Conservation (phyloP, 2,113 vertebrate species). For the Sminthopsis crassicaudata region DNA sequence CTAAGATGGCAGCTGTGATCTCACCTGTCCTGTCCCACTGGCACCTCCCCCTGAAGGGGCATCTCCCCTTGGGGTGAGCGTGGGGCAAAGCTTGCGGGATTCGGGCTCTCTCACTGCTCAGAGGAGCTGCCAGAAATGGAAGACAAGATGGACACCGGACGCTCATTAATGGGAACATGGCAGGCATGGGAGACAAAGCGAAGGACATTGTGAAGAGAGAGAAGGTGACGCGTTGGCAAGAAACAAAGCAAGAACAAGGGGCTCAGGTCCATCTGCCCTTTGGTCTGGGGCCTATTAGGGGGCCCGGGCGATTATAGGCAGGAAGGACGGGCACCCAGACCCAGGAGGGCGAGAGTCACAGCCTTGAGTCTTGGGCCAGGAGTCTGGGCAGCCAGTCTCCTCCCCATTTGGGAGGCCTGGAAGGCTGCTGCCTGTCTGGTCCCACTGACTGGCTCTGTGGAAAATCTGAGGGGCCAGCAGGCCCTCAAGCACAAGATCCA, state of each 20-base stretch:
- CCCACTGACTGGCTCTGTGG: slow-evolving; percentile 76
- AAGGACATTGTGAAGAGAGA: neutral
- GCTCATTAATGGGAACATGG: too few relatives aligned
- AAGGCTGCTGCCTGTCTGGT: slow-evolving; percentile 69
- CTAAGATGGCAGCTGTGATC: neutral
- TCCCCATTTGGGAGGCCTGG: slow-evolving; percentile 75
- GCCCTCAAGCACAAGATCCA: slow-evolving; percentile 69
- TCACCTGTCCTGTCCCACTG: neutral
- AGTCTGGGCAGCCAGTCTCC: slow-evolving; percentile 76
- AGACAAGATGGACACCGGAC: too few relatives aligned
- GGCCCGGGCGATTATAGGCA: slow-evolving; percentile 19
- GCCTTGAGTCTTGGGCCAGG: slow-evolving; percentile 74
- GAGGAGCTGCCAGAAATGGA: neutral
- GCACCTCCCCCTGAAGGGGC: neutral
- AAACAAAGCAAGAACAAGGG: slow-evolving; percentile 37
- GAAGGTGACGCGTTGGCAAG: slow-evolving; percentile 44
- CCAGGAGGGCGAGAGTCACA: slow-evolving; percentile 81
- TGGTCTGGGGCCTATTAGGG: slow-evolving; percentile 57
- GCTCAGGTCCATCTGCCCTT: slow-evolving; percentile 59
- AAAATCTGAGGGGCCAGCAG: slow-evolving; percentile 32
- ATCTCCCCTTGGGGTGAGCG: too few relatives aligned
- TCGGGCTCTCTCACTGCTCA: neutral
- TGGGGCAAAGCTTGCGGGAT: too few relatives aligned
- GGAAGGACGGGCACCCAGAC: slow-evolving; percentile 80
- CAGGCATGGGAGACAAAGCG: slow-evolving; percentile 37